phyloP scores from a whole-genome alignment of 2,888 invertebrate species.

The Syritta pipiens region DNA sequence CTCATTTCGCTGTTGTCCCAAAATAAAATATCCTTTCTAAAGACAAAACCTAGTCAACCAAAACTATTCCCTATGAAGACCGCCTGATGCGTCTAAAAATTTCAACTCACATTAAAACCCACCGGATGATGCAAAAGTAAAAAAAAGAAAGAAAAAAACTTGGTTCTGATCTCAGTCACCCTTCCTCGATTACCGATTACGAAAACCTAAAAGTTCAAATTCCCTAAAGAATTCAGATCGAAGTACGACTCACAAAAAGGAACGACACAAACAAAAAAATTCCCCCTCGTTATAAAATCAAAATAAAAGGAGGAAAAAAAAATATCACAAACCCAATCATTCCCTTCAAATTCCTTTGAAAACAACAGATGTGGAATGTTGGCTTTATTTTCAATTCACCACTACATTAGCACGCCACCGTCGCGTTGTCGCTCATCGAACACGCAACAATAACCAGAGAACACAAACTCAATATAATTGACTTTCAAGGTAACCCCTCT shows the following conservation, averaged over 20 bases:
- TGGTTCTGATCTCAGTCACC: too few species aligned
- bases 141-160: too few species aligned
- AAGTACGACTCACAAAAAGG: conserved; percentile 23
- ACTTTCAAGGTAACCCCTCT: conserved; percentile 66
- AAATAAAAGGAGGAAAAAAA: conserved; percentile 23
- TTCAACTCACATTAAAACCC: too few species aligned
- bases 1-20: too few species aligned
- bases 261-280: conserved; percentile 28
- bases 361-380: conserved; percentile 67
- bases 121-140: too few species aligned
- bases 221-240: conserved; percentile 35
- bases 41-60: too few species aligned
- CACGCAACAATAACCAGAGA: conserved; percentile 34
- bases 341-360: conserved; percentile 60
- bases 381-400: conserved; percentile 22
- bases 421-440: neutral
- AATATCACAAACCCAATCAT: conserved; percentile 47
- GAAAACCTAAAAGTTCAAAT: conserved; percentile 39
- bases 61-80: too few species aligned
- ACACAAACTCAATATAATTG: conserved; percentile 52
- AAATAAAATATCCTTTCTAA: too few species aligned
- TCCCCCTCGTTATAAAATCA: conserved; percentile 25
- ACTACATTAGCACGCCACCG: conserved; percentile 26
- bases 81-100: too few species aligned
- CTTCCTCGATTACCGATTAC: too few species aligned